Conservation (phyloP, 2,888 invertebrate species). For the Coronaproctus castanopsis region DNA sequence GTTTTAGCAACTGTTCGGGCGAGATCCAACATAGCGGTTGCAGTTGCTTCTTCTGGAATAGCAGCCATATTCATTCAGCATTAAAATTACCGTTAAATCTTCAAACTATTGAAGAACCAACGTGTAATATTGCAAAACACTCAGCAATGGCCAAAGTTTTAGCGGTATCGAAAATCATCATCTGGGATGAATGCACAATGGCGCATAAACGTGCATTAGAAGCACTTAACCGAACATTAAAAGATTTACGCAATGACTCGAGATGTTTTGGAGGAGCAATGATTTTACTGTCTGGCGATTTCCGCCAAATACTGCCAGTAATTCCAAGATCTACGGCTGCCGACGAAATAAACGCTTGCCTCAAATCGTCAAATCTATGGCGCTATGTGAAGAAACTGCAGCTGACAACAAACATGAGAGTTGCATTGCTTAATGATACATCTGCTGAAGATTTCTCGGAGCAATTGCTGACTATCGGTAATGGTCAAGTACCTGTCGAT, state of each 20-base stretch:
- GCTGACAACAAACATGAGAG: constrained; percentile 14
- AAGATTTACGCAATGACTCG: constrained; percentile 12
- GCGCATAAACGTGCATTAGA: constrained; percentile 18
- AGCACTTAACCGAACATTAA: constrained; percentile 18
- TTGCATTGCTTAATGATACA: constrained; percentile 9
- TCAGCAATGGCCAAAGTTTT: constrained; percentile 23
- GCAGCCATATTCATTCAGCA: constrained; percentile 4
- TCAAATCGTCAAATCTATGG: constrained; percentile 7
- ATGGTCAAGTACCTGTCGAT: constrained; percentile 22
- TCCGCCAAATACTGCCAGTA: constrained; percentile 12
- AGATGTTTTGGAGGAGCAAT: constrained; percentile 18
- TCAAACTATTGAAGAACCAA: constrained; percentile 20
- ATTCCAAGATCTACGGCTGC: constrained; percentile 14
- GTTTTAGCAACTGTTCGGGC: too few relatives aligned
- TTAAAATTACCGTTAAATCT: constrained; percentile 22
- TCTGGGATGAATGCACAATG: constrained; percentile 22
- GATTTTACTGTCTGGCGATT: constrained; percentile 15
- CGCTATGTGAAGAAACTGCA: constrained; percentile 17
- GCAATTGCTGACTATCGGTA: constrained; percentile 24
- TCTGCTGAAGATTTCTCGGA: constrained; percentile 23
- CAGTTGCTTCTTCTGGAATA: too few relatives aligned
- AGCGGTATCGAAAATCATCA: constrained; percentile 19
- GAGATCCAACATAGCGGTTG: too few relatives aligned
- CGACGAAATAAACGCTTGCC: constrained; percentile 14
- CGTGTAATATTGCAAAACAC: constrained; percentile 22